Conservation (phyloP, 2,888 invertebrate genomes). For the Sinelater perroti region DNA sequence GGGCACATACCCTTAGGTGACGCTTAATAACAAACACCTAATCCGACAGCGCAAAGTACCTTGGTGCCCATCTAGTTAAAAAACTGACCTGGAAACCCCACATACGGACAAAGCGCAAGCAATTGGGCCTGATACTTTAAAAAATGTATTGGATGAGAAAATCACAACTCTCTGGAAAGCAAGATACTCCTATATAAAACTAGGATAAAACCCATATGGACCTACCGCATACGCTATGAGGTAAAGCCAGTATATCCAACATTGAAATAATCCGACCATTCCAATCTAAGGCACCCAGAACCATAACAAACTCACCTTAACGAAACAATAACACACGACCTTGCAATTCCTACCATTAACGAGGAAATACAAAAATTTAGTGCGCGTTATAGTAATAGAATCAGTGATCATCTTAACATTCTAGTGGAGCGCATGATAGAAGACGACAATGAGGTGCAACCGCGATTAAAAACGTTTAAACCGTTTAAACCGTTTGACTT, state of each 20-base stretch:
- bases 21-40: constrained; percentile 15
- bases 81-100: constrained; percentile 3
- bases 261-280: constrained; percentile 2
- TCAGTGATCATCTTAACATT: no score
- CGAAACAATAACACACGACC: no score
- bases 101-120: constrained; percentile 9
- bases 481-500: background rate
- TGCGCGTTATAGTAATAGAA: no score
- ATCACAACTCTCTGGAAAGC: background rate
- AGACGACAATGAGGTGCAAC: no score
- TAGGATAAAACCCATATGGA: constrained; percentile 1
- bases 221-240: no score
- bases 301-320: background rate
- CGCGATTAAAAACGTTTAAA: no score
- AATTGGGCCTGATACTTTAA: constrained; percentile 6
- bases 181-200: constrained; percentile 12
- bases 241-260: background rate
- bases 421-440: no score
- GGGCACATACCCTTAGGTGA: constrained; percentile 12
- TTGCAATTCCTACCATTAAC: no score
- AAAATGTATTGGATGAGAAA: constrained; percentile 3
- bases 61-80: constrained; percentile 1
- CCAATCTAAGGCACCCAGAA: background rate
- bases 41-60: constrained; percentile 15
- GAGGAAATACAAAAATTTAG: no score